phyloP scores from a whole-genome alignment of 2,113 vertebrate genomes.

The Melanerpes aurifrons region DNA sequence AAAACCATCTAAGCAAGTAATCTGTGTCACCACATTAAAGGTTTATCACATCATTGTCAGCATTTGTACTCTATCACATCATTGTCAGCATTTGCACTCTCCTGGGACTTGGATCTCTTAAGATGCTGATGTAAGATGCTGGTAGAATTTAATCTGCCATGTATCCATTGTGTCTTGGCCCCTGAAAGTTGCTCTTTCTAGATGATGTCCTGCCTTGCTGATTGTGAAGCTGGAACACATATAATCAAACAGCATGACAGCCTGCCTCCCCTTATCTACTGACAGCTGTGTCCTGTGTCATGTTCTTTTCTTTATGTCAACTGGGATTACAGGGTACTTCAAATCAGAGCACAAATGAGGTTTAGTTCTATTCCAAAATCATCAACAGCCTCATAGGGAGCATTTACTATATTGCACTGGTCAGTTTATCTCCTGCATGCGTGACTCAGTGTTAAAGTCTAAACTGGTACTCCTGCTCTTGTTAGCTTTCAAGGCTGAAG shows the following conservation, averaged over 20 bases:
- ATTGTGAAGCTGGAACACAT: background rate
- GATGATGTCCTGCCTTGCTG: background rate
- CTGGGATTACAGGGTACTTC: background rate
- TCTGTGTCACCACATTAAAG: background rate
- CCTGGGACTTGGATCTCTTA: background rate
- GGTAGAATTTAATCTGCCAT: background rate
- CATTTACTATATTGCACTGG: rapidly evolving
- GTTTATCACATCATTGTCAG: background rate
- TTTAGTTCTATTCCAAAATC: background rate
- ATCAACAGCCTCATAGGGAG: background rate
- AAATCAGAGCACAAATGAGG: background rate
- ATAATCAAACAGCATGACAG: background rate
- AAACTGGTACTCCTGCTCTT: background rate
- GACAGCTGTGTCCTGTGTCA: background rate
- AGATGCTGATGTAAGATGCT: background rate
- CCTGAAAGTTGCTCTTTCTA: background rate
- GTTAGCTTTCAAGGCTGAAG: background rate
- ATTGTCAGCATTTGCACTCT: background rate
- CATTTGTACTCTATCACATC: background rate
- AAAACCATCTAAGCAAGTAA: background rate
- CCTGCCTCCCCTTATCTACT: background rate
- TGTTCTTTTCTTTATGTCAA: background rate
- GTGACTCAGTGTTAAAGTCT: background rate
- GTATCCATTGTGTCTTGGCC: background rate
- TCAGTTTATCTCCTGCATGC: background rate